Evolutionary conservation across 1,140 invertebrate genomes (phyloP).

Genomic region (Zaprionus kolodkinae): DNA sequence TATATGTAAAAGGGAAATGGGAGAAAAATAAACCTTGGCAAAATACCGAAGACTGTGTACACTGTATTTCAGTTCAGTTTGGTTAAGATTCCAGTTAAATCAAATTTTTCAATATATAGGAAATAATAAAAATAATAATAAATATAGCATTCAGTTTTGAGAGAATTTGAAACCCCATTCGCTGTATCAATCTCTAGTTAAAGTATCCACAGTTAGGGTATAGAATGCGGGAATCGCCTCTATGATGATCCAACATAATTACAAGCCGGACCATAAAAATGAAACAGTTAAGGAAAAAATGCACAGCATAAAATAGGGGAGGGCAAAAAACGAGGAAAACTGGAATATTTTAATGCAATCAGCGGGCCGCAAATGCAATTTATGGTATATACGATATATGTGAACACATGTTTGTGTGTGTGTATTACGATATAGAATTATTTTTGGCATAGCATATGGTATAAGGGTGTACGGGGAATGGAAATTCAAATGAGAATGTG

Average conservation of each 20-base stretch:
- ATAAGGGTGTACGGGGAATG: background rate
- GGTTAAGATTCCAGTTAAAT: no score
- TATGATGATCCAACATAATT: slow-evolving; percentile 57
- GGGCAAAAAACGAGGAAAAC: background rate
- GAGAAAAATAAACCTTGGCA: background rate
- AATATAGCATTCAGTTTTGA: no score
- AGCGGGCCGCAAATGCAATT: slow-evolving; percentile 53
- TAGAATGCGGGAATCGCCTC: background rate
- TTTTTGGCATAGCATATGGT: slow-evolving; percentile 17
- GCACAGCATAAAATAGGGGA: background rate
- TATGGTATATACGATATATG: slow-evolving; percentile 18
- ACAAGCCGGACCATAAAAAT: slow-evolving; percentile 46
- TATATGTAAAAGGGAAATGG: background rate
- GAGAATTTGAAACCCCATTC: no score
- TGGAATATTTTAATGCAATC: slow-evolving; percentile 49
- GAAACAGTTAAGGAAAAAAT: slow-evolving; percentile 29
- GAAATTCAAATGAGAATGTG: slow-evolving; percentile 1
- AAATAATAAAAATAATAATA: no score
- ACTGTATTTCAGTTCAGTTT: background rate
- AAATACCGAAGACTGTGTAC: slow-evolving; percentile 9
- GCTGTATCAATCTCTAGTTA: background rate
- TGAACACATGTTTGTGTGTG: no score
- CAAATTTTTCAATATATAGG: no score
- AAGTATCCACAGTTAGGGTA: background rate
- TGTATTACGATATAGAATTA: slow-evolving; percentile 4